phyloP scores from a whole-genome alignment of 2,888 invertebrate species.

The Pyrgus malvae region DNA sequence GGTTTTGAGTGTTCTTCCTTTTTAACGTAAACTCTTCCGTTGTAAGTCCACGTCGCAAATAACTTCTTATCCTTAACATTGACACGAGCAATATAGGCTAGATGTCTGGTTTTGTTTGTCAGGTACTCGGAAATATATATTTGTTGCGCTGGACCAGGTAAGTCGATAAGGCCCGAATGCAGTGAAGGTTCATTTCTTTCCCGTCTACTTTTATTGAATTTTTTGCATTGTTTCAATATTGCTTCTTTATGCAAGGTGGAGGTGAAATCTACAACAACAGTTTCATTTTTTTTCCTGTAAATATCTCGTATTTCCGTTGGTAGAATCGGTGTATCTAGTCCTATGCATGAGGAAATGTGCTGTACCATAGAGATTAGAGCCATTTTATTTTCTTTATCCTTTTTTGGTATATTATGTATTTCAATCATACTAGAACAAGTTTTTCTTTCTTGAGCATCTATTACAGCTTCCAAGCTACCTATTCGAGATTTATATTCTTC shows the following conservation, averaged over 20 bases:
- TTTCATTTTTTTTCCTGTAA: constrained; percentile 15
- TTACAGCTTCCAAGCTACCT: background rate
- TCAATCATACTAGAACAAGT: background rate
- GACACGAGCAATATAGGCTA: too few species aligned
- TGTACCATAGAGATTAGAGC: constrained; percentile 12
- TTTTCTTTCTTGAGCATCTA: background rate
- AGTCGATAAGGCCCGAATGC: constrained; percentile 23
- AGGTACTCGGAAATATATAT: too few species aligned
- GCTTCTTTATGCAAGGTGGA: constrained; percentile 13
- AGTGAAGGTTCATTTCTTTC: constrained; percentile 26
- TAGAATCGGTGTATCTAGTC: constrained; percentile 7
- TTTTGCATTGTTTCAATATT: background rate
- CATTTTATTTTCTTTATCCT: constrained; percentile 19
- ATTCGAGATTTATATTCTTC: background rate
- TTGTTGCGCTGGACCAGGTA: constrained; percentile 24
- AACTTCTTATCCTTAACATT: too few species aligned
- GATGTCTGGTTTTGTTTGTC: too few species aligned
- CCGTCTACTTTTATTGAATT: constrained; percentile 13
- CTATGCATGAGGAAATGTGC: constrained; percentile 17
- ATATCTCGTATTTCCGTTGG: constrained; percentile 30
- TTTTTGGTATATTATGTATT: constrained; percentile 5
- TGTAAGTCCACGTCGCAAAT: too few species aligned
- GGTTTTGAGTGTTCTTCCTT: background rate
- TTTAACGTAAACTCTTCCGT: too few species aligned
- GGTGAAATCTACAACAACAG: constrained; percentile 1